Evolutionary conservation across 2,888 invertebrate genomes (phyloP).

Genomic region (Eupsilia transversa): DNA sequence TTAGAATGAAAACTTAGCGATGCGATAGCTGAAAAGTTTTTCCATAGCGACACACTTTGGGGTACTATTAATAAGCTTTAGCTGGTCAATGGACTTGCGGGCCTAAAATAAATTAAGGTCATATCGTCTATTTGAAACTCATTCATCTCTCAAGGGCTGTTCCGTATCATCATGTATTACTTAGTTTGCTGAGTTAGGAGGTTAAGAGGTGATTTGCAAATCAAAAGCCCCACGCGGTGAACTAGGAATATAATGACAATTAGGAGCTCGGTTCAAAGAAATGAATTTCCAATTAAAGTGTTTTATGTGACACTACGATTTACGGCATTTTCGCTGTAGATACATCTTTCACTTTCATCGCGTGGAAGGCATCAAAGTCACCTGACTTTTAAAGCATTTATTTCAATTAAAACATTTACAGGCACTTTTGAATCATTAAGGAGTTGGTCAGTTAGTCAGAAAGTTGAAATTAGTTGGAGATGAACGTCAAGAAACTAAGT

Average conservation of each 20-base stretch:
- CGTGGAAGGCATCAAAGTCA: not conserved
- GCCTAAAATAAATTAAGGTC: conserved; percentile 38
- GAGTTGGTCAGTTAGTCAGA: too few relatives aligned
- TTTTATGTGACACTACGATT: not conserved
- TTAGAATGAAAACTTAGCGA: conserved; percentile 27
- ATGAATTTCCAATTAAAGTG: not conserved
- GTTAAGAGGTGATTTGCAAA: not conserved
- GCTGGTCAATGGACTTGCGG: conserved; percentile 2
- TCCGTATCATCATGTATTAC: conserved; percentile 6
- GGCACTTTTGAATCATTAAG: not conserved
- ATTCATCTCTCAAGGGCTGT: conserved; percentile 6
- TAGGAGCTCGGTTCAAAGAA: not conserved
- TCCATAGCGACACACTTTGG: not conserved
- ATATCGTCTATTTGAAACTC: conserved; percentile 13
- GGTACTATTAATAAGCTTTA: conserved; percentile 33
- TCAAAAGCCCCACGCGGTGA: not conserved
- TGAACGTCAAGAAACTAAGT: not conserved
- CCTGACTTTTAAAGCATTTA: not conserved
- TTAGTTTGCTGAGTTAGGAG: not conserved
- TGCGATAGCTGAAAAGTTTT: conserved; percentile 1
- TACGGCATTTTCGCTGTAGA: not conserved
- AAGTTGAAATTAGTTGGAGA: not conserved
- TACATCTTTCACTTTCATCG: not conserved
- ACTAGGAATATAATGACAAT: not conserved
- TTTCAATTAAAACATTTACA: not conserved